Evolutionary conservation across 2,888 invertebrate genomes (phyloP), one percentile per base, ranked within the genome.

Genomic region (Volucella bombylans): DNA sequence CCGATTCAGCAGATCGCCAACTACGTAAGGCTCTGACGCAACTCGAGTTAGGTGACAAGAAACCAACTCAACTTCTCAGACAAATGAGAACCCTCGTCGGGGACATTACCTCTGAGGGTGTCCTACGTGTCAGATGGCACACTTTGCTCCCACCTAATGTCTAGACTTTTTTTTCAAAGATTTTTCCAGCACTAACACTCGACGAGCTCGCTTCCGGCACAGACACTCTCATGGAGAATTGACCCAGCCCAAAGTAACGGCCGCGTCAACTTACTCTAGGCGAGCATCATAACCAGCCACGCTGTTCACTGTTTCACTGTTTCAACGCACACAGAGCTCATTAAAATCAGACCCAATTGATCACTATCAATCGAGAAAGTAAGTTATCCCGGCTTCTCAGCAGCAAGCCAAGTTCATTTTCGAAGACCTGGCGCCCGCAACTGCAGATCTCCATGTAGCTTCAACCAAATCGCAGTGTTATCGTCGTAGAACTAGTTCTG

Each of bases 371-470:
- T 9, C 12, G 45, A 31, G n/a, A 61, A 18, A 61, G 45, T 23
- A 43, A 45, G 23, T 45, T 61, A 11, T 61, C 38, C n/a, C 39
- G 2, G 38, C 15, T 8, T n/a, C 10, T 14, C 8, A 15, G 39
- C 31, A 55, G 9, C n/a, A 38, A 38, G 12, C 31, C 38, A 38
- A 31, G n/a, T 11, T 12, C 38, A 38, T 18, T 1, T 2, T 61
- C 23, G 23, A 43, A 15, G 43, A 18, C 45, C 12, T 18, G 61
- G 1, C n/a, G 45, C 61, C 12, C 43, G 12, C 45, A 61, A 61
- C 10, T 61, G 61, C 61, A 45, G 18, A 18, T 15, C 15, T 12
- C 61, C 61, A 61, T 61, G 61, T 45, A 61, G 45, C n/a, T 61
- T 61, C 12, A 61, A 47, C 41, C 18, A 54, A 8, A 52, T 18